phyloP scores from a whole-genome alignment of 2,797 vertebrate species.

The Caiman crocodilus region DNA sequence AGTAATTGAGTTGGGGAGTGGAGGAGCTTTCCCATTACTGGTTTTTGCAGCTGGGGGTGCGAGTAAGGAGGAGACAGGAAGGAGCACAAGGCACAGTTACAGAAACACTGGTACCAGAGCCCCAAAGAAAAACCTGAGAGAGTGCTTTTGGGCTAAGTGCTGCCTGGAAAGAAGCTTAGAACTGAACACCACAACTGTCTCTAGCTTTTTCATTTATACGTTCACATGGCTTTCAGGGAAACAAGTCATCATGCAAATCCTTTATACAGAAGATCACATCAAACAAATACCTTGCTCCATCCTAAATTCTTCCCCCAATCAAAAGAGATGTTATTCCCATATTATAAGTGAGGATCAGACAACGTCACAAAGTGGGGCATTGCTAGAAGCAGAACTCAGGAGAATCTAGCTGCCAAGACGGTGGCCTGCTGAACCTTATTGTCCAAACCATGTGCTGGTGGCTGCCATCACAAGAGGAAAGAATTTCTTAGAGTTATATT shows the following conservation, averaged over 20 bases:
- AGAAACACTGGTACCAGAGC: background rate
- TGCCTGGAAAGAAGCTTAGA: constrained; percentile 44
- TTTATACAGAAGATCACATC: background rate
- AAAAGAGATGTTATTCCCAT: rapidly evolving
- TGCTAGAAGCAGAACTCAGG: rapidly evolving
- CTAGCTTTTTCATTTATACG: background rate
- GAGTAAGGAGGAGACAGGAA: background rate
- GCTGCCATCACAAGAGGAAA: background rate
- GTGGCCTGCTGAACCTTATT: too few species aligned
- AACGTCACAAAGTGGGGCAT: background rate
- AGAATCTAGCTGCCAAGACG: rapidly evolving
- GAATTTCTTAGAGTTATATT: too few species aligned
- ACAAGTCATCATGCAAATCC: background rate
- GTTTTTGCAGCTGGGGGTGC: rapidly evolving
- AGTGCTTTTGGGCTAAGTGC: constrained; percentile 10
- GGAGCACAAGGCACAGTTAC: background rate
- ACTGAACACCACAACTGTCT: background rate
- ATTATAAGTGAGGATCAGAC: rapidly evolving
- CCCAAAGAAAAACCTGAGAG: constrained; percentile 18
- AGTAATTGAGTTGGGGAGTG: rapidly evolving
- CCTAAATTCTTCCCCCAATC: rapidly evolving
- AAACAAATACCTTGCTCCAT: background rate
- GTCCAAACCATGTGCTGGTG: rapidly evolving
- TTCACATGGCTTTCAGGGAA: background rate
- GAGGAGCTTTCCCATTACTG: background rate